Base-by-base conservation (phyloP, 2,113 vertebrate species). In the Istiophorus platypterus region DNA sequence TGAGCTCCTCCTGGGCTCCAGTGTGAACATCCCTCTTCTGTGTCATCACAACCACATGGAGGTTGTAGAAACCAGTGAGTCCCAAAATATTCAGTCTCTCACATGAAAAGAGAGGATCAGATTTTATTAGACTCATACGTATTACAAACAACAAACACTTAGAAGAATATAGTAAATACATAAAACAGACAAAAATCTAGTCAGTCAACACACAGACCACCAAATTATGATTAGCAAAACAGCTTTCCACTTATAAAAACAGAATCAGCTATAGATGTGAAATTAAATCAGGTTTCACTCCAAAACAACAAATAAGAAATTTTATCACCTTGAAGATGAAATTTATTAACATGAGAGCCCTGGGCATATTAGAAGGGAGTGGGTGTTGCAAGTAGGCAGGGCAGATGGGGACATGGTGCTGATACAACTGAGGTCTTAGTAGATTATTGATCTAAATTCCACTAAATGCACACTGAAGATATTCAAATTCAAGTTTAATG, bases 1-100 rank as follows among this genome's bases (percentile, higher is more conserved):
- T 78, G 97, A 98, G 72, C 89, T 97, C 12, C 85, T 98, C 5
- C 87, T 96, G 47, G 95, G 96, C 3, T 85, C 93, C 5, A 87
- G 87, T 17, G 74, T 92, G 0, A 95, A 97, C 29, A 90, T 93
- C 56, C 81, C 92, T 54, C 59, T 89, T 4, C 54, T 82, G 51
- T 90, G 87, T 57, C 95, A 89, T 72, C 94, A 90, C 22, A 93
- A 85, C 63, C 90, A 91, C 77, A 93, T 51, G 58, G 93, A 76
- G 74, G 85, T 62, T 78, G 91, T 58, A 85, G 87, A 94, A 78
- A 92, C 78, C 84, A 92, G 96, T 95, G 61, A 95, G 91, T 96
- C 83, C 76, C 79, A 27, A 2, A 52, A 56, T 7, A n/a, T 61
- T n/a, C 15, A 14, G 18, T 51, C 26, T 45, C 15, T 59, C 12